A percentile compares a stretch with the other conserved stretches of the same genome.
phyloP scores from a whole-genome alignment of 2,888 invertebrate genomes.

The Drosophila demipolita region DNA sequence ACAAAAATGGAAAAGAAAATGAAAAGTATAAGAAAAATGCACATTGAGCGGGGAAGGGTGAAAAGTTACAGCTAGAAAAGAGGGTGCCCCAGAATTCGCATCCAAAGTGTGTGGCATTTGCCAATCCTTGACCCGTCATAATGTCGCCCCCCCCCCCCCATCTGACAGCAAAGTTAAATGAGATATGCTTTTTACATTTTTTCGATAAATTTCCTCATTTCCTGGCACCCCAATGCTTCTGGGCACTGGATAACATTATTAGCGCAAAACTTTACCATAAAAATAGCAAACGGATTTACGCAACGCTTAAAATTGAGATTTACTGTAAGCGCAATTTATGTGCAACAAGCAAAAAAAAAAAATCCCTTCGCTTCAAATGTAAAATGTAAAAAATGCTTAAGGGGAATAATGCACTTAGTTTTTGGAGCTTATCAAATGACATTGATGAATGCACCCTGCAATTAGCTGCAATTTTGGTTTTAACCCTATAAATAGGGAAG shows the following conservation, averaged over 20 bases:
- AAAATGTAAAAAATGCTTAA: constrained; percentile 5
- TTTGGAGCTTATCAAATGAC: constrained; percentile 51
- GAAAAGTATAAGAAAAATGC: constrained; percentile 23
- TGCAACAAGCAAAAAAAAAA: constrained; percentile 23
- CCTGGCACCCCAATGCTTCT: constrained; percentile 27
- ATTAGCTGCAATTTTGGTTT: constrained; percentile 22
- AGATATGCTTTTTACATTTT: constrained; percentile 71
- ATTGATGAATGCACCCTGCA: constrained; percentile 47
- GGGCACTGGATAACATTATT: constrained; percentile 65
- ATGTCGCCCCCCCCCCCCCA: constrained; percentile 45
- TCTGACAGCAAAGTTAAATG: constrained; percentile 65
- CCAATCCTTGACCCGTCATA: constrained; percentile 82
- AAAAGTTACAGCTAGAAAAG: constrained; percentile 22
- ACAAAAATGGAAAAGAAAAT: neutral
- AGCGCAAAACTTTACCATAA: constrained; percentile 64
- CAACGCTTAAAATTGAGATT: constrained; percentile 68
- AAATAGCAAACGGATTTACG: constrained; percentile 67
- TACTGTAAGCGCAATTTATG: constrained; percentile 63
- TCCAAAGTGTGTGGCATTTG: constrained; percentile 38
- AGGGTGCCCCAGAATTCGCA: constrained; percentile 28
- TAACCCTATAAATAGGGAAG: constrained; percentile 37
- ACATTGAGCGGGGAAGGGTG: constrained; percentile 17
- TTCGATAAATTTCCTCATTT: constrained; percentile 51
- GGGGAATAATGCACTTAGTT: constrained; percentile 24
- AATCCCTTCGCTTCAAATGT: neutral